Base-by-base conservation (phyloP, 2,888 invertebrate species). In the Tetramorium bicarinatum region DNA sequence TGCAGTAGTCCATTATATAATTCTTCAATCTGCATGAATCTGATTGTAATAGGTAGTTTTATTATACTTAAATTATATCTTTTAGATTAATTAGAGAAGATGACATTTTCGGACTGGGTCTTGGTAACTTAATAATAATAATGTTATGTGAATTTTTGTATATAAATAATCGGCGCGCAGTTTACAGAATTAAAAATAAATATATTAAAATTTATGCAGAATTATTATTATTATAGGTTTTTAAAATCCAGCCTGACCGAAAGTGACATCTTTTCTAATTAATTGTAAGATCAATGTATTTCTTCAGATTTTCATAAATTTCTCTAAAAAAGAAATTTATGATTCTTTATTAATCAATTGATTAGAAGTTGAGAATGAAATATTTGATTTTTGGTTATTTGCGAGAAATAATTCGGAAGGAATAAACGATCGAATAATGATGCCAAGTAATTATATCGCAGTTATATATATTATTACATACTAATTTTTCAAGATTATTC, bases 401-500 rank as follows among this genome's bases (percentile, higher is more conserved):
- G n/a, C n/a, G n/a, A 62, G 15, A 38, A 38, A 62, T 62, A 11
- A 4, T 2, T 62, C 11, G n/a, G 11, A n/a, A 38, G n/a, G 0
- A 2, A 38, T 62, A 15, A 34, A 61, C 7, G 18, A 61, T 34
- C 9, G n/a, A 25, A 61, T 59, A 29, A 59, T 3, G 9, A 61
- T 41, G 7, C 7, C 11, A 13, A 38, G n/a, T 38, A 61, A 29
- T 59, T 38, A 4, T n/a, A 18, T 61, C 8, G 44, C 13, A 44
- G 13, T 44, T 44, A 29, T 61, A 29, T 61, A n/a, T 38, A 62
- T 38, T 4, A 38, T 62, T 34, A 34, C 9, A 61, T 34, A 61
- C 18, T 34, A 61, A 61, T 34, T n/a, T 61, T n/a, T 59, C 29
- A 38, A 64, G 9, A 61, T 34, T 61, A 61, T 61, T 61, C 29